phyloP scores from a whole-genome alignment of 2,888 invertebrate genomes.

The Tiliacea aurago region DNA sequence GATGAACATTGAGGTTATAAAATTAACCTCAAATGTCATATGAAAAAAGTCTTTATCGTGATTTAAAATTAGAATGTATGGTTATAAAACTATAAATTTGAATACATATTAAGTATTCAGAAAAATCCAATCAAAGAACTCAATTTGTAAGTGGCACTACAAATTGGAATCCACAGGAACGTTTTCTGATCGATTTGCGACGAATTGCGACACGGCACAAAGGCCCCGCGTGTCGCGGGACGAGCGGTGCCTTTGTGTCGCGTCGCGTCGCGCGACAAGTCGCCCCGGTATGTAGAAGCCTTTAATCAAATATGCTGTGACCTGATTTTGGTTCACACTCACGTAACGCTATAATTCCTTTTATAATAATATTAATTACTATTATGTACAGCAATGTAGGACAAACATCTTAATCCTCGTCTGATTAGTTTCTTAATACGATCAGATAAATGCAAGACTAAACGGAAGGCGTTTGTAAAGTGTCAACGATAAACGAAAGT shows the following conservation, averaged over 20 bases:
- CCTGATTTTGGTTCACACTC: constrained; percentile 23
- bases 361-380: constrained; percentile 29
- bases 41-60: not conserved
- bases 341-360: constrained; percentile 32
- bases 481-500: constrained; percentile 76
- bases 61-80: not conserved
- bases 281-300: too few relatives aligned
- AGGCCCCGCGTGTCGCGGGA: too few relatives aligned
- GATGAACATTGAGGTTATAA: not conserved
- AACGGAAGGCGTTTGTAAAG: constrained; percentile 66
- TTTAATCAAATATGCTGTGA: constrained; percentile 43
- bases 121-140: too few relatives aligned
- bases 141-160: not conserved
- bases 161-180: not conserved
- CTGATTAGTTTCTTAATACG: constrained; percentile 49
- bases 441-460: constrained; percentile 45
- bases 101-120: too few relatives aligned
- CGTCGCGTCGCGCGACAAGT: too few relatives aligned
- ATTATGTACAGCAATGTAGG: constrained; percentile 23
- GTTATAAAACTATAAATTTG: too few relatives aligned
- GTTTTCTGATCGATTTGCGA: not conserved
- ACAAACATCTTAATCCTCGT: constrained; percentile 38
- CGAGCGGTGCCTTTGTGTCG: too few relatives aligned
- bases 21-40: not conserved
- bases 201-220: too few relatives aligned